phyloP scores from a whole-genome alignment of 2,888 invertebrate genomes.

The Ephialtes manifestator region DNA sequence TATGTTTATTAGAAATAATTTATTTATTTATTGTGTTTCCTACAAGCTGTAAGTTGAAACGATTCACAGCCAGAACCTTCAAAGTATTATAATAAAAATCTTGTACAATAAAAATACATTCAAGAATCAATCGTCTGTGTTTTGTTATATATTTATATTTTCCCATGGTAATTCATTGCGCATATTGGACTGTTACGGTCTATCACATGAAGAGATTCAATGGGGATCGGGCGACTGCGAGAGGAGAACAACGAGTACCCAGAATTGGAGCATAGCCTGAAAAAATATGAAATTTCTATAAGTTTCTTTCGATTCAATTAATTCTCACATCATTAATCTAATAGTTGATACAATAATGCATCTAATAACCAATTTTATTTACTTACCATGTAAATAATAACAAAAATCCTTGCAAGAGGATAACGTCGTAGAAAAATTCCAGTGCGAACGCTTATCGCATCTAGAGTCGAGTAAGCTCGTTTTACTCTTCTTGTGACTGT shows the following conservation, averaged over 20 bases:
- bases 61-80: constrained; percentile 74
- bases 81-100: constrained; percentile 76
- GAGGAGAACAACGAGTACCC: constrained; percentile 83
- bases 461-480: constrained; percentile 91
- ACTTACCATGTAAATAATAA: constrained; percentile 94
- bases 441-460: constrained; percentile 92
- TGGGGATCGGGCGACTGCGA: constrained; percentile 84
- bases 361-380: neutral
- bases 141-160: constrained; percentile 29
- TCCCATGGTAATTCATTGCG: constrained; percentile 16
- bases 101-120: constrained; percentile 75
- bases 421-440: constrained; percentile 93
- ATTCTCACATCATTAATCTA: constrained; percentile 4
- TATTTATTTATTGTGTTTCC: constrained; percentile 74
- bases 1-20: constrained; percentile 71
- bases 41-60: constrained; percentile 58
- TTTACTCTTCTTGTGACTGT: constrained; percentile 92
- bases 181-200: constrained; percentile 14
- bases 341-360: too few species aligned
- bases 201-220: constrained; percentile 67
- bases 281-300: too few species aligned
- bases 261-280: constrained; percentile 83
- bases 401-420: constrained; percentile 93
- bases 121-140: constrained; percentile 46
- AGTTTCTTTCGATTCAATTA: neutral